Evolutionary conservation across 2,888 invertebrate species (phyloP).

Genomic region (Phengaris arion): DNA sequence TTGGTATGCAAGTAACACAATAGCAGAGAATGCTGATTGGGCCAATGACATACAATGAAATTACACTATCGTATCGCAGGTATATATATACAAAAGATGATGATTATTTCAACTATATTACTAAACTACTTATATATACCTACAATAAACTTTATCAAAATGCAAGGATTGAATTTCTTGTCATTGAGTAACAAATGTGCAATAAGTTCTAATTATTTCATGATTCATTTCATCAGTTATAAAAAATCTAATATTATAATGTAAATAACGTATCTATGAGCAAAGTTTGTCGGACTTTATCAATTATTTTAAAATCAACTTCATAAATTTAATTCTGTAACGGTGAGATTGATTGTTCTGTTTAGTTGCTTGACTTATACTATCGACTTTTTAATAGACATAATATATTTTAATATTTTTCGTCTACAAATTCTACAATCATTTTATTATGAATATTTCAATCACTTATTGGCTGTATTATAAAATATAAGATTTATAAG

Average conservation of each 20-base stretch:
- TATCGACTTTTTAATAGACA: no score
- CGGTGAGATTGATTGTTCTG: not conserved
- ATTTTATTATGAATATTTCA: no score
- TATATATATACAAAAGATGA: no score
- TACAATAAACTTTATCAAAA: no score
- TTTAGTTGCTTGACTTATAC: not conserved
- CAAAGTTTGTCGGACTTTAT: not conserved
- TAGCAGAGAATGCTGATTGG: not conserved
- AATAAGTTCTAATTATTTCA: not conserved
- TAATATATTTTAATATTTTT: no score
- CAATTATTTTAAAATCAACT: not conserved
- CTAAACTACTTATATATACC: no score
- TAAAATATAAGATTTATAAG: no score
- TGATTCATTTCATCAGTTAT: not conserved
- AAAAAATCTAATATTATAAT: not conserved
- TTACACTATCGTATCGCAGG: not conserved
- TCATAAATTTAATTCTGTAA: not conserved
- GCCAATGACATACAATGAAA: not conserved
- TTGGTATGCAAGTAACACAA: constrained; percentile 3
- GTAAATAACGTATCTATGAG: not conserved
- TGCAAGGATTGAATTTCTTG: no score
- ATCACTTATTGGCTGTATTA: no score
- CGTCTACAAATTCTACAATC: no score
- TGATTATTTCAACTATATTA: no score
- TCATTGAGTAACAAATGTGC: not conserved